phyloP scores from a whole-genome alignment of 2,888 invertebrate genomes.

The Liposcelis brunnea region DNA sequence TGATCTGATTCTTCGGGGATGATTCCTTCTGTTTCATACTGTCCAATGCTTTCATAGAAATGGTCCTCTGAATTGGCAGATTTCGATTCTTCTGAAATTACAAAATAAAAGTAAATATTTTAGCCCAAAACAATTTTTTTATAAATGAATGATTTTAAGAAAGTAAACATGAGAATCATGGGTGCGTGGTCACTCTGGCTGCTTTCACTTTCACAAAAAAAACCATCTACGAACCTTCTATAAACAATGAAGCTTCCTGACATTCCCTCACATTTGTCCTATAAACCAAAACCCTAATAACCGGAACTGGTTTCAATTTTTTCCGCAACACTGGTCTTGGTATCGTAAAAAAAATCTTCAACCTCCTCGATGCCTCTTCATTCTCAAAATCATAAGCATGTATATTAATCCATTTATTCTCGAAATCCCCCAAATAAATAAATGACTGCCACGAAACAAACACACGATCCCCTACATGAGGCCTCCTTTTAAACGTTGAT shows the following conservation, averaged over 20 bases:
- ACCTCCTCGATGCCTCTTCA: not conserved
- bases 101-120: too few relatives aligned
- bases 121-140: too few relatives aligned
- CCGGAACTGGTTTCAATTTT: not conserved
- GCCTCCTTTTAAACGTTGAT: not conserved
- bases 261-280: not conserved
- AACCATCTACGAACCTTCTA: slow-evolving; percentile 4
- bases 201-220: too few relatives aligned
- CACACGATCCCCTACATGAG: not conserved
- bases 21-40: not conserved
- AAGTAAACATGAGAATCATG: too few relatives aligned
- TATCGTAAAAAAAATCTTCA: slow-evolving; percentile 5
- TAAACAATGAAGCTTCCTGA: slow-evolving; percentile 2
- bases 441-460: not conserved
- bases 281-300: not conserved
- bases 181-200: too few relatives aligned
- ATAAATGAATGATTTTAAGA: too few relatives aligned
- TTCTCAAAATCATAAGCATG: slow-evolving; percentile 4
- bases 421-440: slow-evolving; percentile 2
- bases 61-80: not conserved
- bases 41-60: not conserved
- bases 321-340: slow-evolving; percentile 4
- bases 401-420: not conserved
- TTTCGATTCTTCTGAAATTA: slow-evolving; percentile 5
- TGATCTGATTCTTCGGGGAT: not conserved